Conservation (phyloP, 2,113 vertebrate genomes). For the Mus musculus region GRCm39 chr5:104520001-104520500, state of each 20-base stretch:
- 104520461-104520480: background rate
- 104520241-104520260: background rate
- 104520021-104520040: background rate
- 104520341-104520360: background rate
- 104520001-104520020: background rate
- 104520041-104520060: background rate
- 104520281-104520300: no score
- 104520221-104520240: fast-evolving
- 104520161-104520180: no score
- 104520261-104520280: no score
- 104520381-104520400: background rate
- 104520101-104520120: background rate
- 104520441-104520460: background rate
- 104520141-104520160: no score
- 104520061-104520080: background rate
- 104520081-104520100: background rate
- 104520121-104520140: background rate
- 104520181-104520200: no score
- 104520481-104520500: background rate
- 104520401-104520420: background rate
- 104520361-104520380: background rate
- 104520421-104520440: background rate
- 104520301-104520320: no score
- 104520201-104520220: background rate
- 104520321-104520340: no score